These are phyloP conservation scores for Felis catus DNA, from an alignment of 2,113 vertebrate genomes.

Conservation along the genomic window DNA sequence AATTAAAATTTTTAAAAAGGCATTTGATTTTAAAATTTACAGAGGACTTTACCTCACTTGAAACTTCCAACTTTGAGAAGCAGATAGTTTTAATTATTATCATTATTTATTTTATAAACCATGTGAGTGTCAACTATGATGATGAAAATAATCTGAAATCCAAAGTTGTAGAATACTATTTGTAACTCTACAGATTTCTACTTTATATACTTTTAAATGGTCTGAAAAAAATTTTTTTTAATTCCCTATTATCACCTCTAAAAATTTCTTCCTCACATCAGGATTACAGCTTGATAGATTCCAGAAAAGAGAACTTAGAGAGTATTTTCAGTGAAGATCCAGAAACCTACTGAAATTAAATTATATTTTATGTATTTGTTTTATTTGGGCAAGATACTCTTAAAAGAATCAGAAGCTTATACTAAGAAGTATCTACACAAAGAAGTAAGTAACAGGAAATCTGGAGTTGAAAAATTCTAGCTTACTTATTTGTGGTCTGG, in stretches of 20 bases:
- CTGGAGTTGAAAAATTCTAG: background rate
- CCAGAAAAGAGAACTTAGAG: background rate
- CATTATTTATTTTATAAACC: background rate
- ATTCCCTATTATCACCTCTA: background rate
- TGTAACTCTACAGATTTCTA: background rate
- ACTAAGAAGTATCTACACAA: background rate
- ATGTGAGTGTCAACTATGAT: background rate
- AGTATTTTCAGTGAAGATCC: background rate
- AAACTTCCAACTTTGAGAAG: background rate
- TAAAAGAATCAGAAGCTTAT: background rate
- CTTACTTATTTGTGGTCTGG: background rate
- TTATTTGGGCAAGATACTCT: background rate
- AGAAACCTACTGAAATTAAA: background rate
- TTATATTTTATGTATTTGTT: background rate
- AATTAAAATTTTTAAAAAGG: background rate
- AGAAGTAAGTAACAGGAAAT: background rate
- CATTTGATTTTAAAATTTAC: background rate
- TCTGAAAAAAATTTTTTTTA: background rate
- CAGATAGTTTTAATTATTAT: background rate
- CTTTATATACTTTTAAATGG: background rate
- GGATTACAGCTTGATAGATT: background rate
- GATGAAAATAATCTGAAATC: background rate
- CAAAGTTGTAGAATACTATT: background rate
- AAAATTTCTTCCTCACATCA: background rate
- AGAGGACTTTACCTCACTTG: background rate